Evolutionary conservation across 2,797 vertebrate species (phyloP), one percentile per base, ranked within the genome.

Genomic region (Falco novaeseelandiae): DNA sequence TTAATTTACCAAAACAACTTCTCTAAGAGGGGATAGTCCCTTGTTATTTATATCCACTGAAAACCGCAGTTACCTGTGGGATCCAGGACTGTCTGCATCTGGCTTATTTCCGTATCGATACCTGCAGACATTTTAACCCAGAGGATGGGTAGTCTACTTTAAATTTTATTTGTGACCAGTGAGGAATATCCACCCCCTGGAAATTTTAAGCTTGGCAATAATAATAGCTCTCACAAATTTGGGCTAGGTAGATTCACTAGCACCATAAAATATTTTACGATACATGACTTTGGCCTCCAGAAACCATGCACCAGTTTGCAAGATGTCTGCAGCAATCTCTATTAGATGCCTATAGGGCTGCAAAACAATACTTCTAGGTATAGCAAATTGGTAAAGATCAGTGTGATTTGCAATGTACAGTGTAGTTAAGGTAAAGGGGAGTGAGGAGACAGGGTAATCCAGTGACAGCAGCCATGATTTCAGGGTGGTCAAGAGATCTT

Each of bases 41-140:
- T 93, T 91, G 83, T 94, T 97, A 96, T 96, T 97, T 97, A 89
- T 91, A 97, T 86, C 63, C 82, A 77, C 29, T 58, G 85, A 83
- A 87, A 84, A 83, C 59, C 8, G 5, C 44, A 96, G 87, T 97
- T 92, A 97, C 67, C 76, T 83, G 55, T 82, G 80, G 83, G 67
- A 95, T 87, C 71, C 84, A 84, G 81, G 19, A 38, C 38, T 10
- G 20, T 54, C 76, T 93, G 74, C 42, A 65, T 62, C 83, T 82
- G 40, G 57, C 23, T 91, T 82, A 71, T 92, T 95, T 97, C 69
- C n/a, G 9, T 38, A 76, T 9, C 4, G 12, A 92, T 82, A 86
- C 12, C 3, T 27, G 67, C 54, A 86, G 32, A 85, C 32, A 63
- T 83, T 76, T 94, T 97, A 94, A 91, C 65, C 46, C 57, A 22